These are phyloP conservation scores for Tetranychus urticae DNA, from an alignment of 1,140 invertebrate species.

Conservation along the genomic window DNA sequence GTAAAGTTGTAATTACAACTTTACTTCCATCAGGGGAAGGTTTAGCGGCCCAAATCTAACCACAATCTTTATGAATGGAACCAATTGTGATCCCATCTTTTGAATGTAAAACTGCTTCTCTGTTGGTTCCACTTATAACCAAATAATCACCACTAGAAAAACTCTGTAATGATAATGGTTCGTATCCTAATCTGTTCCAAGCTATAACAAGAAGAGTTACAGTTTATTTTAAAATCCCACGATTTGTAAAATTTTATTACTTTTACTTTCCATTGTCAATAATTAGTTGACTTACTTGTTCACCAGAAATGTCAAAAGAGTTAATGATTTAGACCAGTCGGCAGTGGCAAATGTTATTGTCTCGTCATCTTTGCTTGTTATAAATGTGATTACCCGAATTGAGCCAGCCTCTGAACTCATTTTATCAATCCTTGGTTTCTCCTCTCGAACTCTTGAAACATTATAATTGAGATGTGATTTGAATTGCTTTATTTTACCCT, in stretches of 20 bases:
- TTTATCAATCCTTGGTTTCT: slow-evolving; percentile 61
- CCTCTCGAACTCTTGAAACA: slow-evolving; percentile 54
- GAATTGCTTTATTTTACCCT: slow-evolving; percentile 30
- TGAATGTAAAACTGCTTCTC: slow-evolving; percentile 46
- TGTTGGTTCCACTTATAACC: slow-evolving; percentile 54
- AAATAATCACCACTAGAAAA: slow-evolving; percentile 57
- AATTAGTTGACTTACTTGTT: slow-evolving; percentile 31
- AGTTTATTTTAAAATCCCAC: too few species aligned
- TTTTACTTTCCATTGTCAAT: too few species aligned
- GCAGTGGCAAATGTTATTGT: slow-evolving; percentile 50
- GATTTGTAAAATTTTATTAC: too few species aligned
- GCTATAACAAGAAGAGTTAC: neutral
- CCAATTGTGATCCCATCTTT: slow-evolving; percentile 57
- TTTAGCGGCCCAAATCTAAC: slow-evolving; percentile 66
- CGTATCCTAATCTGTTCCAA: slow-evolving; percentile 58
- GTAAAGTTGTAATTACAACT: slow-evolving; percentile 43
- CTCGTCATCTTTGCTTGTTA: slow-evolving; percentile 35
- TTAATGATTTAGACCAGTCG: slow-evolving; percentile 77
- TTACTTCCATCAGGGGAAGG: slow-evolving; percentile 44
- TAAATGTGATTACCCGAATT: slow-evolving; percentile 72
- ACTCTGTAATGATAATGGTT: slow-evolving; percentile 49
- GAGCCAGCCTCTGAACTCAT: slow-evolving; percentile 33
- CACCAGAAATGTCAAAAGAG: slow-evolving; percentile 74
- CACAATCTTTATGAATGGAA: slow-evolving; percentile 40
- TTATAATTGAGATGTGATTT: neutral